Evolutionary conservation across 2,888 invertebrate species (phyloP).

Genomic region (Parnassius glacialis): DNA sequence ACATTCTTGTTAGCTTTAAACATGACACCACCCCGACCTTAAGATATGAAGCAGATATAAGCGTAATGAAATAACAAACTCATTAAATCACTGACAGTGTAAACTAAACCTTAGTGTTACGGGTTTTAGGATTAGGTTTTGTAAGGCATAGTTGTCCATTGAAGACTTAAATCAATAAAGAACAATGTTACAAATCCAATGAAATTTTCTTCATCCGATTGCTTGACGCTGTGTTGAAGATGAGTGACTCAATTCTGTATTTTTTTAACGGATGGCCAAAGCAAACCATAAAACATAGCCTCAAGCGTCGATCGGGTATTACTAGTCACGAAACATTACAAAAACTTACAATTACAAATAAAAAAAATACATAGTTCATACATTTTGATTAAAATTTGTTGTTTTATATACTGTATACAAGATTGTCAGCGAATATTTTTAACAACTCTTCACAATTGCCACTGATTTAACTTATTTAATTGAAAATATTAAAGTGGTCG

Average conservation of each 20-base stretch:
- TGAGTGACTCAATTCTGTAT: background rate
- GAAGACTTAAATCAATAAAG: background rate
- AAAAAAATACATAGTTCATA: slow-evolving; percentile 1
- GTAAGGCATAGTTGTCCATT: slow-evolving; percentile 3
- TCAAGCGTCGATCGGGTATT: slow-evolving; percentile 5
- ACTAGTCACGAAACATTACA: slow-evolving; percentile 3
- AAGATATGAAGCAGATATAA: background rate
- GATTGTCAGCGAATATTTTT: background rate
- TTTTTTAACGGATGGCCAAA: background rate
- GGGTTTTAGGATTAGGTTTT: background rate
- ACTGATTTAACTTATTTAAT: background rate
- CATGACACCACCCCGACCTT: background rate
- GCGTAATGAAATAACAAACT: background rate
- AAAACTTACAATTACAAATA: background rate
- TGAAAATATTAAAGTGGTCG: background rate
- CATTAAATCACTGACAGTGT: slow-evolving; percentile 5
- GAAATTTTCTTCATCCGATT: no score
- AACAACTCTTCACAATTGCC: background rate
- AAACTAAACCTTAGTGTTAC: slow-evolving; percentile 5
- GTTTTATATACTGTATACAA: slow-evolving; percentile 13
- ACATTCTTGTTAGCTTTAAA: slow-evolving; percentile 6
- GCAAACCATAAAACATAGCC: slow-evolving; percentile 7
- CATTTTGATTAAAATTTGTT: slow-evolving; percentile 2
- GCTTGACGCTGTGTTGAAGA: background rate
- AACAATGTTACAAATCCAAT: background rate